Conservation (phyloP, 2,888 invertebrate species). For the Poecilus cupreus region DNA sequence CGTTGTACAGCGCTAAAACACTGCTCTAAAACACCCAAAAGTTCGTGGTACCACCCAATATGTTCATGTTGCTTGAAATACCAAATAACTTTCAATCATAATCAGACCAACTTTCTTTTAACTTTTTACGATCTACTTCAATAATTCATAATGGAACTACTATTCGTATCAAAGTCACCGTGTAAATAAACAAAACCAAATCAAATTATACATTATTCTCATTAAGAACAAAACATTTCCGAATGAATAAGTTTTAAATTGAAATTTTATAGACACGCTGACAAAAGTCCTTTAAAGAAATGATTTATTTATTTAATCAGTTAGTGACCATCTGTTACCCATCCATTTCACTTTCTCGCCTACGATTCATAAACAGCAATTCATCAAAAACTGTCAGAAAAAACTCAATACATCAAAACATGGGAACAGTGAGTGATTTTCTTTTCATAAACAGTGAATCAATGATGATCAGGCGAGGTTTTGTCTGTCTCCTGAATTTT, state of each 20-base stretch:
- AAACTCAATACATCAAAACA: slow-evolving; percentile 15
- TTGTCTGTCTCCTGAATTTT: neutral
- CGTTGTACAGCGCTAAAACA: too few relatives aligned
- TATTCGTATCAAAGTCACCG: too few relatives aligned
- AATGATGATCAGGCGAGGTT: neutral
- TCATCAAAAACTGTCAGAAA: slow-evolving; percentile 14
- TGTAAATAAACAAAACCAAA: too few relatives aligned
- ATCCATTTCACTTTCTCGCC: slow-evolving; percentile 18
- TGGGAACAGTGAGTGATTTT: neutral
- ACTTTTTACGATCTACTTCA: too few relatives aligned
- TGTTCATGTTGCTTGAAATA: too few relatives aligned
- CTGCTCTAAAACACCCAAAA: too few relatives aligned
- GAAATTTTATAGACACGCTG: neutral
- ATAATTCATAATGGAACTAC: too few relatives aligned
- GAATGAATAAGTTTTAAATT: neutral
- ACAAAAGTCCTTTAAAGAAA: neutral
- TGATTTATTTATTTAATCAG: slow-evolving; percentile 35
- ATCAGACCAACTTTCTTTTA: too few relatives aligned
- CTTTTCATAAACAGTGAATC: neutral
- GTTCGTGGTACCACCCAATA: too few relatives aligned
- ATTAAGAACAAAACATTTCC: neutral
- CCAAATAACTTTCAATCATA: too few relatives aligned
- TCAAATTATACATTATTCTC: too few relatives aligned
- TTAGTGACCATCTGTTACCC: slow-evolving; percentile 6
- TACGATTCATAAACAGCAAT: neutral